Base-by-base conservation (phyloP, 2,888 invertebrate genomes). In the Brachypterus glaber region DNA sequence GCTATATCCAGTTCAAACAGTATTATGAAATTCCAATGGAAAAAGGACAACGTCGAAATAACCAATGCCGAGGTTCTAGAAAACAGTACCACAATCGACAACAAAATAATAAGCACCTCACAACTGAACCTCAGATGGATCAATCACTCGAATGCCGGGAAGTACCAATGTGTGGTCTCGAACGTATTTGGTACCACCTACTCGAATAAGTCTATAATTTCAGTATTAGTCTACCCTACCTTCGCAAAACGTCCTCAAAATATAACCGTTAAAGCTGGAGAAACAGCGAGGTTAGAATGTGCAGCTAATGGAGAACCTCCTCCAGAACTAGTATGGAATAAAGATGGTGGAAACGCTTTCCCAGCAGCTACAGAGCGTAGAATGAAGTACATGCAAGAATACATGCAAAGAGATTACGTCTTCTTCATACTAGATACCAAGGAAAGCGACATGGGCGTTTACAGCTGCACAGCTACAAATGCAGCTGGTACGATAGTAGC, bases 401-500 rank as follows among this genome's bases (percentile, higher is more conserved):
- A 27, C 27, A 86, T 91, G 77, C 85, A 89, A 1, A 78, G 80
- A 17, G 93, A 95, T 59, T 88, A 92, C 62, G 80, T 85, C 2
- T 89, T 93, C 61, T 89, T 91, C 58, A 95, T 96, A 51, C 77
- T 89, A n/a, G 81, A 89, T 66, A 88, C 89, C 14, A 90, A 89
- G 63, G 76, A 82, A 1, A 76, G 77, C 21, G 96, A 96, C 59
- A 84, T 86, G 67, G 96, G 96, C 1, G 72, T 89, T 17, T 96
- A 96, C 60, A 91, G 88, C 34, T 96, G 95, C 66, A 90, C 84
- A 4, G 96, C 95, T 1, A 78, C 80, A 55, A 96, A 93, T 66
- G 74, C 80, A 29, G 95, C 92, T 9, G 96, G 95, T 0, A 76
- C 77, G 36, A 82, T 90, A 25, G 77, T 82, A 48, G 82, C 89